Base-by-base conservation (phyloP, 2,797 vertebrate genomes). In the Hypotaenidia okinawae region DNA sequence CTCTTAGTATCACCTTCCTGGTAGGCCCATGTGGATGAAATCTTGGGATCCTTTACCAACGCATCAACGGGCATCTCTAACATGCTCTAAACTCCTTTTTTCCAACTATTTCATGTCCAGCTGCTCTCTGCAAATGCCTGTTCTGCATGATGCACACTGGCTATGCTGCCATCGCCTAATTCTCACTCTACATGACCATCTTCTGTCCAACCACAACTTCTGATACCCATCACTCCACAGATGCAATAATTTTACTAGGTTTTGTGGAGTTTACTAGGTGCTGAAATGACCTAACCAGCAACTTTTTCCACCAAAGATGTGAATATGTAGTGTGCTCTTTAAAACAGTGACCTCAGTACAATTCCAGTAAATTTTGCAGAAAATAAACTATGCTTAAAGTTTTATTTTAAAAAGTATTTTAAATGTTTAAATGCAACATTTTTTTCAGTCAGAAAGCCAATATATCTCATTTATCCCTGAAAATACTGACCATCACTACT, bases 61-160 rank as follows among this genome's bases (percentile, higher is more conserved):
- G 27, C 0, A 0, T 86, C 45, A 35, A 33, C 13, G 84, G 51
- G 12, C 12, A 28, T 59, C 39, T 67, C 54, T 68, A 77, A 58
- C 18, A 73, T 64, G 57, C 7, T 14, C 41, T 62, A 70, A 78
- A 73, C 33, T 35, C 37, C 35, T 45, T 61, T 55, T 58, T 67
- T 6, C 30, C 25, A 70, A 1, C 22, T 0, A 0, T 70, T 70
- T 54, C 41, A 27, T 49, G 7, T 54, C 43, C 58, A 67, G 24
- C 49, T n/a, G 17, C 62, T 49, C 41, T 45, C 47, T 72, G 41
- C 69, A 91, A 66, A 73, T 30, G 39, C 51, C 21, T 47, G 21
- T 28, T 76, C n/a, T 5, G 0, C 23, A 25, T 0, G 1, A 47
- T 28, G 51, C 45, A 8, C 17, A 4, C 12, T 49, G 45, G 15